These are phyloP conservation scores for Geophilus truncorum DNA, from an alignment of 2,888 invertebrate species.

Conservation along the genomic window DNA sequence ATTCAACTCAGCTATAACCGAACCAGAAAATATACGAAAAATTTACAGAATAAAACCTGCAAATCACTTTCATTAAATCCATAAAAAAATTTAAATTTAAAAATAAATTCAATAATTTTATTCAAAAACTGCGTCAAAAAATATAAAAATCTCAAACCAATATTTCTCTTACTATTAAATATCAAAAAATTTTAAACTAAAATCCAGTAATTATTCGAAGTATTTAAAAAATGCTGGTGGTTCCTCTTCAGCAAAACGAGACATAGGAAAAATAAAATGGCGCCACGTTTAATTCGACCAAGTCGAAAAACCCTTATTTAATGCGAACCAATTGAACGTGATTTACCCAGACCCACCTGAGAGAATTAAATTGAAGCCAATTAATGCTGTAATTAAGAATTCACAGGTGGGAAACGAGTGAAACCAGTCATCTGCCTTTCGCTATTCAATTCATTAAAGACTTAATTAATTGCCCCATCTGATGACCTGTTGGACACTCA, in stretches of 20 bases:
- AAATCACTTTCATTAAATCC: no score
- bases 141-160: no score
- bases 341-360: neutral
- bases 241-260: neutral
- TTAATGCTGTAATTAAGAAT: neutral
- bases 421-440: neutral
- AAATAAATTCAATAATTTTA: no score
- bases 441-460: neutral
- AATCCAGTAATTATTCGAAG: no score
- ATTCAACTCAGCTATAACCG: no score
- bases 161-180: no score
- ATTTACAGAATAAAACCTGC: no score
- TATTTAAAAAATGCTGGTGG: neutral
- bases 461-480: neutral
- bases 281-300: neutral
- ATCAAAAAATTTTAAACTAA: no score
- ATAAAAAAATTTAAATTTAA: no score
- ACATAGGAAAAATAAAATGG: neutral
- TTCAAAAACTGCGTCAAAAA: no score
- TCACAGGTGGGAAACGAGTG: neutral
- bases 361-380: neutral
- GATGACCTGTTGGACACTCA: conserved; percentile 23
- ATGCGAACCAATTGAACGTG: neutral
- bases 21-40: no score
- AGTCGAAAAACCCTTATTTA: neutral